A percentile compares a stretch with the other conserved stretches of the same genome.
Conservation (phyloP, 2,797 vertebrate genomes). For the Sebastes kiyomatsui region DNA sequence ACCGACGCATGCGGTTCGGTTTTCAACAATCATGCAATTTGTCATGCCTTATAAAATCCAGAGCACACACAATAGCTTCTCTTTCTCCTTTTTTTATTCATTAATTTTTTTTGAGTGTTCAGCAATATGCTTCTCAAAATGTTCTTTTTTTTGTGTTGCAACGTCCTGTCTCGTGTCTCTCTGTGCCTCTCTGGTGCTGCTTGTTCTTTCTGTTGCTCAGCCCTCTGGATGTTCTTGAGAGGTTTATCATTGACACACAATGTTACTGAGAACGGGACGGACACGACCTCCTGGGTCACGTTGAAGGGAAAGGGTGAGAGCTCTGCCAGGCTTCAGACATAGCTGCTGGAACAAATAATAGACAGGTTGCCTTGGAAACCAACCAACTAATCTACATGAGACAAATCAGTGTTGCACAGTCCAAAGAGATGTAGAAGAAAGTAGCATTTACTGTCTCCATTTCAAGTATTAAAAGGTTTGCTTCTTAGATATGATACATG, state of each 20-base stretch:
- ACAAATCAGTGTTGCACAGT: constrained; percentile 12
- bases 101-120: constrained; percentile 26
- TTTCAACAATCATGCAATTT: constrained; percentile 48
- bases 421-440: constrained; percentile 8
- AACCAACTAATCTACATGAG: constrained; percentile 35
- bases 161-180: constrained; percentile 28
- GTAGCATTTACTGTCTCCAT: background rate
- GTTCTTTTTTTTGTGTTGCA: constrained; percentile 41
- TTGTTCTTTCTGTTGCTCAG: constrained; percentile 20
- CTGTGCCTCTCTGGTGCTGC: background rate
- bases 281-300: constrained; percentile 38
- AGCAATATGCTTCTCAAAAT: constrained; percentile 38
- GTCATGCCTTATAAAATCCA: constrained; percentile 49
- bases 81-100: background rate
- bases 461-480: background rate
- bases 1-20: constrained; percentile 19
- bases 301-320: constrained; percentile 36
- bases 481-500: background rate
- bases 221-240: constrained; percentile 27
- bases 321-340: constrained; percentile 26
- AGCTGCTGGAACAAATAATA: constrained; percentile 57
- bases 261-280: constrained; percentile 38
- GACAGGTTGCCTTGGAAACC: constrained; percentile 59
- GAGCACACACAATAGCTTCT: constrained; percentile 17
- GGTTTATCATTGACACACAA: constrained; percentile 61